Conservation (phyloP, 2,888 invertebrate genomes). For the Pseudolycoriella hygida region DNA sequence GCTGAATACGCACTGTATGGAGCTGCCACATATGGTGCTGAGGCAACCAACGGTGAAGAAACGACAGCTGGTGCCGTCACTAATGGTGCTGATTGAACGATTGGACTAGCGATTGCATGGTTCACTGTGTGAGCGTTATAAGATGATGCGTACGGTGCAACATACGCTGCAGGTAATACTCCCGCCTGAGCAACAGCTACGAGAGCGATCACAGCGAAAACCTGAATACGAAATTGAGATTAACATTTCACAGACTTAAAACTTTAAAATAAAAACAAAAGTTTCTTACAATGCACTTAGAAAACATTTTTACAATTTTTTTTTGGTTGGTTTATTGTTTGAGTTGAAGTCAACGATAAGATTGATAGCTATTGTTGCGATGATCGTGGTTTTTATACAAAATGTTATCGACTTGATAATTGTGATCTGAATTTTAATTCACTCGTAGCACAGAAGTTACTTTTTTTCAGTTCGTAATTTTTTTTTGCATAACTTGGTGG, state of each 20-base stretch:
- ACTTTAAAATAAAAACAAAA: background rate
- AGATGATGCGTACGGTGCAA: constrained; percentile 56
- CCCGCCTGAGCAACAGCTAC: constrained; percentile 22
- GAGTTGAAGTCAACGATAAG: background rate
- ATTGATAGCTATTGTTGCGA: background rate
- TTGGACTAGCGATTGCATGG: constrained; percentile 55
- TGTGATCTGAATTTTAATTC: constrained; percentile 1
- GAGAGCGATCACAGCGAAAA: constrained; percentile 5
- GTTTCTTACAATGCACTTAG: constrained; percentile 4
- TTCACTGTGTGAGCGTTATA: constrained; percentile 59
- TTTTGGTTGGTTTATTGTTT: background rate
- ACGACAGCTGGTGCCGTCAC: constrained; percentile 23
- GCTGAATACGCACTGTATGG: constrained; percentile 25
- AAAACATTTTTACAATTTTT: constrained; percentile 3
- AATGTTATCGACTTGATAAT: background rate
- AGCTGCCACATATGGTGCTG: constrained; percentile 26
- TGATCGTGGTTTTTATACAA: constrained; percentile 1
- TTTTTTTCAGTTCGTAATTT: too few species aligned
- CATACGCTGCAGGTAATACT: constrained; percentile 33
- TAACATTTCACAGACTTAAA: background rate
- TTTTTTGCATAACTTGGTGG: too few species aligned
- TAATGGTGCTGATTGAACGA: constrained; percentile 26
- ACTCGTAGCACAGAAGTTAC: background rate
- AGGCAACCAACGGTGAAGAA: constrained; percentile 15
- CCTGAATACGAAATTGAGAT: background rate